Evolutionary conservation across 2,113 vertebrate genomes (phyloP).

Genomic region (Chionomys nivalis): DNA sequence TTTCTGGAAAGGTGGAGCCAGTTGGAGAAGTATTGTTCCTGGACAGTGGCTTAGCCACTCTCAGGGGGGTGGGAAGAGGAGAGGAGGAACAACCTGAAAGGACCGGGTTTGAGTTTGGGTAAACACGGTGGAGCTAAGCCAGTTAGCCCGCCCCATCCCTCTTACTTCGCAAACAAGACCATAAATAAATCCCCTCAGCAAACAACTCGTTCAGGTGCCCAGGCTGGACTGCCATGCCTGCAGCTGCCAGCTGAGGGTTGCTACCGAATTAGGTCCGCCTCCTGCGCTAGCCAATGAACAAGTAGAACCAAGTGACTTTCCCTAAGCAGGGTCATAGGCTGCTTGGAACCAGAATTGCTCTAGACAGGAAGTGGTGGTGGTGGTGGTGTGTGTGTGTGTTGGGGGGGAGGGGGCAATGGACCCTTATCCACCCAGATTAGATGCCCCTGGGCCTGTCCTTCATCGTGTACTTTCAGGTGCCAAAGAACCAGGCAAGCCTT

Average conservation of each 20-base stretch:
- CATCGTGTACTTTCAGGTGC: background rate
- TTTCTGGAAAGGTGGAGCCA: background rate
- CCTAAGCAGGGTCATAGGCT: background rate
- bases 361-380: background rate
- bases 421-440: background rate
- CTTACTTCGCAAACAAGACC: slow-evolving; percentile 73
- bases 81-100: slow-evolving; percentile 70
- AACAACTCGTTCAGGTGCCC: slow-evolving; percentile 71
- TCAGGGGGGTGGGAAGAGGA: background rate
- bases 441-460: background rate
- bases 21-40: background rate
- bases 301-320: slow-evolving; percentile 61
- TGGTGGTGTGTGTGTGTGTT: no score
- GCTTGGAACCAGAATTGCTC: background rate
- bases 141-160: slow-evolving; percentile 44
- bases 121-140: slow-evolving; percentile 72
- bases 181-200: slow-evolving; percentile 74
- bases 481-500: background rate
- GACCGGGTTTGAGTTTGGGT: slow-evolving; percentile 74
- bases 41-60: background rate
- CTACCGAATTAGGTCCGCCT: slow-evolving; percentile 56
- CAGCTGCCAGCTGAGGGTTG: slow-evolving; percentile 69
- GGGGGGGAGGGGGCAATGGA: background rate
- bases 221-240: slow-evolving; percentile 52
- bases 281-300: slow-evolving; percentile 47